Conservation (phyloP, 1,140 invertebrate species). For the Calosoma granatense region DNA sequence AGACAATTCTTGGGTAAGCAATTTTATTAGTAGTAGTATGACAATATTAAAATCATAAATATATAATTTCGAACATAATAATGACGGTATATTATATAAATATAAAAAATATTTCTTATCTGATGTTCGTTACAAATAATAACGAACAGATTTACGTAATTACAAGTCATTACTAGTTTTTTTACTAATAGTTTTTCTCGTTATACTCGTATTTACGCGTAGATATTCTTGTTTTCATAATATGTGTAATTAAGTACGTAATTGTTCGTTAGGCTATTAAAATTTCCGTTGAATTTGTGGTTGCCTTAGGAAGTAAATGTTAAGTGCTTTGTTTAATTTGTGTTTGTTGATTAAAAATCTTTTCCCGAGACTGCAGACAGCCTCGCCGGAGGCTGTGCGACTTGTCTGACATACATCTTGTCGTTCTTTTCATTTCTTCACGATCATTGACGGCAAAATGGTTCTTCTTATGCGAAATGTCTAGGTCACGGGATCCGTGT, state of each 20-base stretch:
- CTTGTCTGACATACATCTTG: background rate
- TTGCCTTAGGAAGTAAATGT: background rate
- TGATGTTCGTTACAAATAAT: background rate
- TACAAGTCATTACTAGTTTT: too few relatives aligned
- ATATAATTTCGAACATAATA: too few relatives aligned
- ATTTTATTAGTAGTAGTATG: too few relatives aligned
- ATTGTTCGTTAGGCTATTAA: background rate
- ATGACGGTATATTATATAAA: too few relatives aligned
- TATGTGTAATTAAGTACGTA: too few relatives aligned
- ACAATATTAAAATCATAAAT: too few relatives aligned
- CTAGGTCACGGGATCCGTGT: slow-evolving; percentile 1
- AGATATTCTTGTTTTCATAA: too few relatives aligned
- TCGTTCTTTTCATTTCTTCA: slow-evolving; percentile 3
- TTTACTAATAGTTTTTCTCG: too few relatives aligned
- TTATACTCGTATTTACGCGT: too few relatives aligned
- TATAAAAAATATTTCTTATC: background rate
- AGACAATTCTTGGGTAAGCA: slow-evolving; percentile 22
- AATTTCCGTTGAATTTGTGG: background rate
- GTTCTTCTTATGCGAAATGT: background rate
- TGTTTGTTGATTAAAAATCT: background rate
- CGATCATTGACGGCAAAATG: background rate
- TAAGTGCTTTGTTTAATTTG: background rate
- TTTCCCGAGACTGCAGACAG: background rate
- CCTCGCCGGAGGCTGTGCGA: background rate
- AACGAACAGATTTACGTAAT: too few relatives aligned